Evolutionary conservation across 2,797 vertebrate genomes (phyloP), one percentile per base, ranked within the genome.

Genomic region (Acanthopagrus latus): DNA sequence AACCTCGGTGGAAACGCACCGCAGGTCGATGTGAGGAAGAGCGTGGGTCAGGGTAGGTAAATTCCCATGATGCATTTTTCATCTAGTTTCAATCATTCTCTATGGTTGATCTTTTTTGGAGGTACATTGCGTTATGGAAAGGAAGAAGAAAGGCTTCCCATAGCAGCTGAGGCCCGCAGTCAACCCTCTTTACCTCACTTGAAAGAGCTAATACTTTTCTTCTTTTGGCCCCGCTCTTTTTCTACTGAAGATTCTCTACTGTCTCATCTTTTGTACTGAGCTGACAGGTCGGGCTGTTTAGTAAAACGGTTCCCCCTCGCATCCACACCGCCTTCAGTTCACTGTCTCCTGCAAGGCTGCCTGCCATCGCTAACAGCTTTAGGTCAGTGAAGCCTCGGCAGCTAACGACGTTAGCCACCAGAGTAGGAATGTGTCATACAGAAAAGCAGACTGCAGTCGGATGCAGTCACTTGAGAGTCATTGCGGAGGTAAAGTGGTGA

Each of bases 321-420:
- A 78, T 71, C 62, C 60, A 12, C 55, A 44, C 60, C 14, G 13
- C 80, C 66, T 86, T 81, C 60, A 78, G 70, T 81, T 60, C 63
- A 75, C 66, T 7, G 38, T 73, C 70, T 78, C 65, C 81, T 75
- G 84, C 70, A 64, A 85, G 71, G 71, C 74, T 69, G 75, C 75
- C 77, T 77, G 81, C 76, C 80, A 70, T 64, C 5, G n/a, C 80
- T 81, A 86, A 81, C 78, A 68, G 80, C 82, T 86, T 88, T 81
- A 84, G 84, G 89, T 89, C 89, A 86, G 77, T 59, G 75, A 81
- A 78, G 79, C 76, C 75, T 76, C 57, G 3, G 62, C 77, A 77
- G 74, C 80, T 83, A 91, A 91, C 70, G 1, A 50, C 44, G 71
- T 86, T 86, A 80, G 80, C 85, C 78, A 56, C 62, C n/a, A 5